Evolutionary conservation across 2,113 vertebrate genomes (phyloP), one percentile per base, ranked within the genome.

Genomic region (Mustela nigripes): DNA sequence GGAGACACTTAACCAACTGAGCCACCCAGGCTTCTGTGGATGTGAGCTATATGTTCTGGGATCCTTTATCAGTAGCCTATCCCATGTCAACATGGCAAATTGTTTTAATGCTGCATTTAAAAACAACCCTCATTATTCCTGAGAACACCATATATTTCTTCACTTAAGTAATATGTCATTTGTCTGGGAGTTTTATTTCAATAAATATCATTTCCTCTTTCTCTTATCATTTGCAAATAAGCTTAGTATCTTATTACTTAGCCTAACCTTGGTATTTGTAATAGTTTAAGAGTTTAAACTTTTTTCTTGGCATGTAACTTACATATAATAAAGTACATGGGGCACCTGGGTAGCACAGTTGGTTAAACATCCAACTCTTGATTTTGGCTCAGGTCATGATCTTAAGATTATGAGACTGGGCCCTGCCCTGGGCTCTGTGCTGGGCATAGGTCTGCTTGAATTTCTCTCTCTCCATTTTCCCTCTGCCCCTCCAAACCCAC

Each of bases 191-290:
- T 1, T 67, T 50, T 31, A 67, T 67, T 94, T 92, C 62, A 73
- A 5, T 83, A 76, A 95, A 39, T 53, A 56, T 65, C 45, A 83
- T 73, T 91, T 87, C 31, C n/a, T 83, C 36, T 90, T 96, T 58
- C 86, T 91, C n/a, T 74, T 91, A 42, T 28, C n/a, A 67, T 62
- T 94, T 48, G 53, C 60, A 56, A 36, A 62, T 58, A 89, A 93
- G 26, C 80, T 26, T 63, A 24, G 14, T 39, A 36, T 91, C 1
- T 92, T 82, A 73, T 16, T 91, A 22, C 19, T 90, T 90, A 91
- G 22, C 21, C 24, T 42, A 71, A 58, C 33, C 33, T 86, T 96
- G 11, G 50, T 63, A 56, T 58, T 93, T 95, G 84, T 16, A 58
- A 56, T 36, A 73, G 58, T 67, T 81, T 74, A 85, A 67, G 24